Base-by-base conservation (phyloP, 2,888 invertebrate species). In the Parochlus steinenii region DNA sequence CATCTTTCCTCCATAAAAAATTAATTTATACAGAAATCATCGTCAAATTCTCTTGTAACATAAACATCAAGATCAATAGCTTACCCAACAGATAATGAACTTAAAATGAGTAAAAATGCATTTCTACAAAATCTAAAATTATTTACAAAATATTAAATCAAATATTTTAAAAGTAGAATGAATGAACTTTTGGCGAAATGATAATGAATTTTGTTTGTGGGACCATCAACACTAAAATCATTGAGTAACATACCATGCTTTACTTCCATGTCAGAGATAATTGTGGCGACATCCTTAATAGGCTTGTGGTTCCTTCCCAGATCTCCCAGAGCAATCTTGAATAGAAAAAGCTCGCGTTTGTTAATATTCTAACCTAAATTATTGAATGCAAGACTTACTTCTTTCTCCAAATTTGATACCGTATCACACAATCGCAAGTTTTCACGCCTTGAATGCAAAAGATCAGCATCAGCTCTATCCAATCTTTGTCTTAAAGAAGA, bases 381-480 rank as follows among this genome's bases (percentile, higher is more conserved):
- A 12, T 24, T 12, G 20, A 8, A 26, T 18, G 17, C 2, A 29
- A 31, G 18, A 14, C 40, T 38, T 52, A 82, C 83, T 70, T 85
- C 83, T 57, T 82, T 80, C 50, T 86, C 83, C 44, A 83, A 56
- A 37, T 70, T 73, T 4, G 81, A 69, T 22, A 85, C 73, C 49
- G 81, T 80, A 50, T 85, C 85, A 10, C 71, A 69, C 7, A 85
- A 63, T 29, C 82, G 69, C 22, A 83, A 59, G 47, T 83, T 81
- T 51, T 85, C 82, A 7, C 83, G 67, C 29, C 82, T 70, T 12
- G 80, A 75, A 47, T 83, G 82, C 20, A 83, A 67, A 40, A 83
- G 50, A 50, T 85, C 85, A 0, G 78, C 77, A 52, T 86, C 85
- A 11, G 79, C 75, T 35, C 83, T 64, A 51, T 85, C 83, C 45